Base-by-base conservation (phyloP, 2,113 vertebrate species). In the Cyanistes caeruleus region DNA sequence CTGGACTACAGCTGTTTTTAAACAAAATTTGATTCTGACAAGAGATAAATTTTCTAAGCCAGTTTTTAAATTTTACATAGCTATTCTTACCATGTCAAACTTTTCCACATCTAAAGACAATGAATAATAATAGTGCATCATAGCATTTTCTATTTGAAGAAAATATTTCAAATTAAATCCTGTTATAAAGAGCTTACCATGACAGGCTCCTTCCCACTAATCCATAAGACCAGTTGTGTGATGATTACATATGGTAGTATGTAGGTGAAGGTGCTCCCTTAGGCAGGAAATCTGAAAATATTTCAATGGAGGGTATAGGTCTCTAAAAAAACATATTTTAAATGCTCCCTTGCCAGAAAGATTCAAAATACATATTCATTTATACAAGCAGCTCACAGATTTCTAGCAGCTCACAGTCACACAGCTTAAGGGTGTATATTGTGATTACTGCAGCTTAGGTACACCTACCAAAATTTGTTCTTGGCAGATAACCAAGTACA, bases 381-480 rank as follows among this genome's bases (percentile, higher is more conserved):
- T 7, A 78, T 22, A 31, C 18, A 72, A 63, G 18, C 3, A 39
- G 39, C 39, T 39, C 39, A 39, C 39, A 39, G 39, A 52, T 79
- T 84, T 74, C 51, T n/a, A 65, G 39, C 9, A 73, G 35, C 30
- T 73, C 27, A 60, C 13, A 65, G 56, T 41, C 70, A 53, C 15
- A 43, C 2, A 65, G 17, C 4, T 89, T 48, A 76, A 69, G 49
- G 33, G 16, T 13, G 41, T 22, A 25, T 44, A 51, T 35, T 62
- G 30, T 53, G 30, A 59, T 52, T 55, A 51, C 23, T 59, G 13
- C 24, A 51, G 13, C 73, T 84, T 21, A 60, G 17, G 8, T 41
- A 49, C 6, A 41, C 20, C n/a, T 37, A 51, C 11, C 0, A 0
- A 58, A 58, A 20, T 43, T 44, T 3, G 1, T 41, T 77, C 60